Base-by-base conservation (phyloP, 2,113 vertebrate species). In the Condylura cristata region DNA sequence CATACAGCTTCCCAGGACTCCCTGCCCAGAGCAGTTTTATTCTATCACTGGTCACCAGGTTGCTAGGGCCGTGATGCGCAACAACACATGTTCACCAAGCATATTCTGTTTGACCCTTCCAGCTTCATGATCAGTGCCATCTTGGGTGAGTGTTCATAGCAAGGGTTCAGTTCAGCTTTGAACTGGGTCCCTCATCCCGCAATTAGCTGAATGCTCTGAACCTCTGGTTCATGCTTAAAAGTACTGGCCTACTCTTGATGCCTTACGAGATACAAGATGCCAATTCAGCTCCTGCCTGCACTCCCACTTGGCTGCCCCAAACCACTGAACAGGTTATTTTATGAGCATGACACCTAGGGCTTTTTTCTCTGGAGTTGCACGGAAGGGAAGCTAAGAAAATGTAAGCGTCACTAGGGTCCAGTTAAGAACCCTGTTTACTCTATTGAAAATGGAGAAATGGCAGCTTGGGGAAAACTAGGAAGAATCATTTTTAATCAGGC, bases 401-500 rank as follows among this genome's bases (percentile, higher is more conserved):
- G 12, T 89, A 66, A 72, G 22, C 75, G 39, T 12, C 13, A 4
- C 24, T 11, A 46, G 37, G 60, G 13, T 68, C 41, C 44, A 82
- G 22, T 53, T 0, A 48, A 48, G 34, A 93, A 66, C n/a, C 30
- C 14, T 14, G 18, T 22, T 16, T 86, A 84, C 65, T 81, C 0
- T 10, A 37, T 10, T 66, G 56, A 39, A 88, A n/a, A 85, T 2
- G 30, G 28, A 13, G 2, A 10, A 17, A 37, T 34, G 6, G 28
- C 17, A 4, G 34, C 0, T 48, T 46, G 28, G 51, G 20, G 8
- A 56, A 85, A 81, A 95, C 9, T 10, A 46, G 48, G 63, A 68
- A 80, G 26, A 89, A 82, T 76, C 20, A 78, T 89, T 84, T 96
- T 81, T 68, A 88, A 72, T 78, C 53, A 95, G 61, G 11, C 44